These are phyloP conservation scores for Stratiolaelaps scimitus DNA, from an alignment of 1,140 invertebrate species.

Conservation along the genomic window DNA sequence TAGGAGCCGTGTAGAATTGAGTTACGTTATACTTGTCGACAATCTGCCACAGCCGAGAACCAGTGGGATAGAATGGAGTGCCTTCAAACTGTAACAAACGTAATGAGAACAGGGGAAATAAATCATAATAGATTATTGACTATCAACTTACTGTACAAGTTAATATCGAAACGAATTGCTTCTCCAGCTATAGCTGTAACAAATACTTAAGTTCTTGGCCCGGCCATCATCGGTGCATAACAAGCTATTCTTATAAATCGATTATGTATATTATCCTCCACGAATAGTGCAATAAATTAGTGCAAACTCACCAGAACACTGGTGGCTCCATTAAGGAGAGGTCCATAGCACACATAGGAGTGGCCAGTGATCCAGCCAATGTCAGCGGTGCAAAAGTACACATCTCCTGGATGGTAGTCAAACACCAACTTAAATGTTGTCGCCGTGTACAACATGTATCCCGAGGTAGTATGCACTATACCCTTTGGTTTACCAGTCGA, in stretches of 20 bases:
- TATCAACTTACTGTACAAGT: no score
- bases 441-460: conserved; percentile 79
- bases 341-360: conserved; percentile 88
- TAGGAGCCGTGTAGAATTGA: conserved; percentile 97
- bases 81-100: conserved; percentile 72
- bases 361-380: conserved; percentile 97
- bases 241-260: no score
- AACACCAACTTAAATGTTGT: conserved; percentile 88
- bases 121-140: no score
- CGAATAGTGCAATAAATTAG: conserved; percentile 8
- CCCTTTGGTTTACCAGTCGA: conserved; percentile 96
- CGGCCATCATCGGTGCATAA: no score
- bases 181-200: no score
- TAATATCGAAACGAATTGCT: no score
- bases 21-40: conserved; percentile 86
- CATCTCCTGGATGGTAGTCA: conserved; percentile 75
- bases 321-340: conserved; percentile 81
- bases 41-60: conserved; percentile 74
- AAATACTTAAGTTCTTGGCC: no score
- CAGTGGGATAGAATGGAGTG: conserved; percentile 68
- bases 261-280: conserved; percentile 26
- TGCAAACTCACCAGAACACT: conserved; percentile 61
- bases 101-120: no score
- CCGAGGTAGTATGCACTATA: conserved; percentile 80
- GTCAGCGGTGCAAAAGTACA: conserved; percentile 99